Evolutionary conservation across 2,888 invertebrate species (phyloP).

Genomic region (Lutraria lutraria): DNA sequence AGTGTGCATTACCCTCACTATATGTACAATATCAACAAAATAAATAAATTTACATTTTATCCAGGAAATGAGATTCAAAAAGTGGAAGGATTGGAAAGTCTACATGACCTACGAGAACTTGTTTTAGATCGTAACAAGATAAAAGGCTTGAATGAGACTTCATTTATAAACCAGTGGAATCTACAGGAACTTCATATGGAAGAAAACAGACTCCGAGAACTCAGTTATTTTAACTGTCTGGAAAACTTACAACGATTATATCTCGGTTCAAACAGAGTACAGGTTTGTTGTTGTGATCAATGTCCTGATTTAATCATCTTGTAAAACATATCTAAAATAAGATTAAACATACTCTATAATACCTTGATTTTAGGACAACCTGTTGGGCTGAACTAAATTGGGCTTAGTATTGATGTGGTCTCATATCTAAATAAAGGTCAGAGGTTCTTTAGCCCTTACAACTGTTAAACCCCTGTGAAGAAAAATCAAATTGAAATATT

Average conservation of each 20-base stretch:
- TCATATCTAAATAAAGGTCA: no score
- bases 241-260: conserved; percentile 86
- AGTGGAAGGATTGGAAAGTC: conserved; percentile 85
- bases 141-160: conserved; percentile 82
- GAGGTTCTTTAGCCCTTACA: no score
- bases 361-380: no score
- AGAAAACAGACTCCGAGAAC: conserved; percentile 85
- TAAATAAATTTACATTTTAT: neutral
- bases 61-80: conserved; percentile 86
- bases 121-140: conserved; percentile 87
- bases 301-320: neutral
- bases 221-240: conserved; percentile 82
- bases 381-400: no score
- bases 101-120: conserved; percentile 85
- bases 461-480: no score
- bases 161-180: conserved; percentile 85
- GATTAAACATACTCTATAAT: no score
- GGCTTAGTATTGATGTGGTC: no score
- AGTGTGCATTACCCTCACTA: no score
- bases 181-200: conserved; percentile 87
- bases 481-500: no score
- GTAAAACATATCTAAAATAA: no score
- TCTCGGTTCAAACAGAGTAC: conserved; percentile 86
- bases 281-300: conserved; percentile 72
- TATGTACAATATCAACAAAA: no score